Evolutionary conservation across 2,113 vertebrate species (phyloP).

Genomic region (Plecotus auritus): DNA sequence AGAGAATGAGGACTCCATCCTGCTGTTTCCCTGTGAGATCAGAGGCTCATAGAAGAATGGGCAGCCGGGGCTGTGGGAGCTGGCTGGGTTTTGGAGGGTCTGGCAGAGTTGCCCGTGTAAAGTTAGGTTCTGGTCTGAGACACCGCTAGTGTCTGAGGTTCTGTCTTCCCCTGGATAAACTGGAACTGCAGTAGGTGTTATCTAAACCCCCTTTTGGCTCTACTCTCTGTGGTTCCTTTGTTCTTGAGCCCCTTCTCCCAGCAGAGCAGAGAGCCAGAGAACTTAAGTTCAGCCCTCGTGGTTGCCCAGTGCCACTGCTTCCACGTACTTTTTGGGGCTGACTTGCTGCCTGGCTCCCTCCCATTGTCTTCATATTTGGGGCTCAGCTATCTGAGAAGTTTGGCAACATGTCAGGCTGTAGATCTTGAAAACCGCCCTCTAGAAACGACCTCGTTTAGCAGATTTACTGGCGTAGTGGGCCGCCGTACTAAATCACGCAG

Average conservation of each 20-base stretch:
- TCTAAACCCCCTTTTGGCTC: not conserved
- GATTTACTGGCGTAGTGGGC: slow-evolving; percentile 70
- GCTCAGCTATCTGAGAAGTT: slow-evolving; percentile 59
- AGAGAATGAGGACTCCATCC: not conserved
- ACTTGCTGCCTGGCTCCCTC: not conserved
- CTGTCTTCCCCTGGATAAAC: not conserved
- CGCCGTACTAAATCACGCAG: slow-evolving; percentile 67
- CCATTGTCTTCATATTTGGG: slow-evolving; percentile 31
- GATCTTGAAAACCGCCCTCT: slow-evolving; percentile 69
- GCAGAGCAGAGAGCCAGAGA: not conserved
- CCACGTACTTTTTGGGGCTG: fast-evolving
- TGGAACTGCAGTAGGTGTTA: not conserved
- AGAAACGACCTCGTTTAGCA: slow-evolving; percentile 70
- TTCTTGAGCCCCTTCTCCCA: not conserved
- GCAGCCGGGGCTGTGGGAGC: not conserved
- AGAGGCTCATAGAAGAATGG: not conserved
- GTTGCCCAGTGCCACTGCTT: not conserved
- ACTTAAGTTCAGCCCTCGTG: not conserved
- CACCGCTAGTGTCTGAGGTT: not conserved
- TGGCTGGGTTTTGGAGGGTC: not conserved
- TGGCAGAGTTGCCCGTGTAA: not conserved
- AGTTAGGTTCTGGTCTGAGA: not conserved
- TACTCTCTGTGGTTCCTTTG: not conserved
- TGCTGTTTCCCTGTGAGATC: not conserved
- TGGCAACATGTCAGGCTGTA: slow-evolving; percentile 62